These are phyloP conservation scores for Ranitomeya imitator DNA, from an alignment of 2,113 vertebrate genomes.

Conservation along the genomic window DNA sequence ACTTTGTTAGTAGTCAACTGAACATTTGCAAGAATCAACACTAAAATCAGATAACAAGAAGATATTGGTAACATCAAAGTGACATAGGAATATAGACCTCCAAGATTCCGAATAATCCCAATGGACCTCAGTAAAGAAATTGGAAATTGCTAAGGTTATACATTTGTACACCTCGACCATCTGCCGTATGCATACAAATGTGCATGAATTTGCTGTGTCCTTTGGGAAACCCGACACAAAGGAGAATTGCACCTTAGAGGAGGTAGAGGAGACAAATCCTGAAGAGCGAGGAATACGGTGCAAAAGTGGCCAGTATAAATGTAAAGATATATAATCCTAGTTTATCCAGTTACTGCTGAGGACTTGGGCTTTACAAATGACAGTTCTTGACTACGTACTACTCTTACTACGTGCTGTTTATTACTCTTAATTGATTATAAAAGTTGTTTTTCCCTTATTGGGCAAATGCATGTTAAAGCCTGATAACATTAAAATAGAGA, in stretches of 20 bases:
- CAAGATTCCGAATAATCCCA: background rate
- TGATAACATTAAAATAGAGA: too few relatives aligned
- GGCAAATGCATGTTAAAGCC: too few relatives aligned
- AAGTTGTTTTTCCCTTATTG: too few relatives aligned
- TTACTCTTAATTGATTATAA: too few relatives aligned
- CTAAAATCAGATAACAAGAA: background rate
- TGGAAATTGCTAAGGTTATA: background rate
- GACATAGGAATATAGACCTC: background rate
- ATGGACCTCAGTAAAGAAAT: background rate
- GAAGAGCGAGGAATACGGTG: background rate
- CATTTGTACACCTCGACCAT: background rate
- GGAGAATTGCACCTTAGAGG: background rate
- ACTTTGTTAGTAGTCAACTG: too few relatives aligned
- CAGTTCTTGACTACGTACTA: too few relatives aligned
- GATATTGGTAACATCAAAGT: background rate
- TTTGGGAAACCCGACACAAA: background rate
- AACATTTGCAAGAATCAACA: too few relatives aligned
- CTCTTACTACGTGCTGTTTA: too few relatives aligned
- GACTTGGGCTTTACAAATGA: too few relatives aligned
- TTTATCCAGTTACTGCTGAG: too few relatives aligned
- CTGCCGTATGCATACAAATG: background rate
- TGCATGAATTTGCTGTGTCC: background rate
- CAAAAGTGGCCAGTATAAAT: too few relatives aligned
- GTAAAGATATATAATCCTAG: too few relatives aligned
- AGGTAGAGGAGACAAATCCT: background rate